phyloP scores from a whole-genome alignment of 2,113 vertebrate species.

The Phocoena sinus region DNA sequence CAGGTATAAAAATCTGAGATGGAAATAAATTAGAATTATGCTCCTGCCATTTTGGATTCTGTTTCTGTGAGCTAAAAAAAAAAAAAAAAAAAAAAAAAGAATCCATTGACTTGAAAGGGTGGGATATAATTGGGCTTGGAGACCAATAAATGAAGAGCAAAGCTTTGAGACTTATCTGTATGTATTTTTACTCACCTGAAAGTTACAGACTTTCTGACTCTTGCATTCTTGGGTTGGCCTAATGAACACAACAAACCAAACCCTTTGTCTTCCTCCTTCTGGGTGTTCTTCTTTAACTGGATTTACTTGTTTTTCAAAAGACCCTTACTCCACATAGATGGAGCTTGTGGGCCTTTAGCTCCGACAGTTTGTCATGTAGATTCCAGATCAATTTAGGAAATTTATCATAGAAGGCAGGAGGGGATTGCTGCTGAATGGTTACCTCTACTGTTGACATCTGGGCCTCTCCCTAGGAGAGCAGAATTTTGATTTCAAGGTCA shows the following conservation, averaged over 20 bases:
- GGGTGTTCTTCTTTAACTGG: not conserved
- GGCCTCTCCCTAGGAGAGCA: not conserved
- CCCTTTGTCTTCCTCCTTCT: not conserved
- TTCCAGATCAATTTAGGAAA: not conserved
- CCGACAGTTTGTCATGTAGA: not conserved
- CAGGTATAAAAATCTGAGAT: slow-evolving; percentile 67
- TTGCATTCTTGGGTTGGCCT: not conserved
- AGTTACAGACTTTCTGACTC: not conserved
- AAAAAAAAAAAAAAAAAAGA: not conserved
- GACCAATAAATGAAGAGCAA: not conserved
- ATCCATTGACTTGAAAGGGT: not conserved
- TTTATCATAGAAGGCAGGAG: not conserved
- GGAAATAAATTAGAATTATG: slow-evolving; percentile 72
- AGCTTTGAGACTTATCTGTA: not conserved
- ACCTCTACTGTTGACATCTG: not conserved
- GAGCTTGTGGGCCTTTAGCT: not conserved
- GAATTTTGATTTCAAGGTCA: slow-evolving; percentile 22
- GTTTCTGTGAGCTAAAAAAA: not conserved
- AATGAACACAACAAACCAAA: not conserved
- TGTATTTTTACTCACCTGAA: not conserved
- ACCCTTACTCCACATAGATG: not conserved
- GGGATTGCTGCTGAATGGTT: not conserved
- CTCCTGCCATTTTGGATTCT: slow-evolving; percentile 28
- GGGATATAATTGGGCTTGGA: not conserved
- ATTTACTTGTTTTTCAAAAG: slow-evolving; percentile 17